Base-by-base conservation (phyloP, 2,888 invertebrate genomes). In the Stomorhina lunata region DNA sequence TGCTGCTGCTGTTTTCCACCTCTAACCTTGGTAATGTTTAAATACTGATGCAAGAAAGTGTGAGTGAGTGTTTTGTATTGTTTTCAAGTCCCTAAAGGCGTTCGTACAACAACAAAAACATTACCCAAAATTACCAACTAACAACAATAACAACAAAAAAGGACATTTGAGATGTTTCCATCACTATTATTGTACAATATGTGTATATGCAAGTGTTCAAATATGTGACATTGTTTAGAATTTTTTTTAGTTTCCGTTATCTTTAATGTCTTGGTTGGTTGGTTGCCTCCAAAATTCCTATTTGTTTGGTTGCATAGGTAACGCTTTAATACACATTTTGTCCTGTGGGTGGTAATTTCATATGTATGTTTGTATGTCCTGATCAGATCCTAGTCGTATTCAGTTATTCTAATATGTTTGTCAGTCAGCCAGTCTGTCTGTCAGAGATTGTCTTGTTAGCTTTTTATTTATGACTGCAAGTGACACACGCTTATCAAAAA, bases 401-500 rank as follows among this genome's bases (percentile, higher is more conserved):
- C 3, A 20, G 20, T 34, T 27, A 34, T 61, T n/a, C 25, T 63
- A 34, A 53, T 71, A 65, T 61, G 34, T 55, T 37, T 66, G 68
- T 45, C 59, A 34, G 65, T 22, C 63, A 50, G 61, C 61, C 34
- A 48, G n/a, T n/a, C n/a, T n/a, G n/a, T n/a, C n/a, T n/a, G n/a
- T n/a, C n/a, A n/a, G n/a, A n/a, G 65, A 20, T 57, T 77, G 72
- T 78, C 79, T 82, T 75, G 75, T 82, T 82, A 20, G 43, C 69
- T 71, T 71, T 69, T 73, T 79, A 75, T 82, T 82, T 82, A 82
- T 79, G 79, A 71, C 82, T 82, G 79, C 59, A 75, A 76, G 79
- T 82, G 82, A 76, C 82, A 82, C 75, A 71, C 79, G 79, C 75
- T 79, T 76, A 82, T 82, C 82, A 76, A 66, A 79, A 72, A 79